phyloP scores from a whole-genome alignment of 1,140 invertebrate genomes.

The Rhagoletis pomonella region DNA sequence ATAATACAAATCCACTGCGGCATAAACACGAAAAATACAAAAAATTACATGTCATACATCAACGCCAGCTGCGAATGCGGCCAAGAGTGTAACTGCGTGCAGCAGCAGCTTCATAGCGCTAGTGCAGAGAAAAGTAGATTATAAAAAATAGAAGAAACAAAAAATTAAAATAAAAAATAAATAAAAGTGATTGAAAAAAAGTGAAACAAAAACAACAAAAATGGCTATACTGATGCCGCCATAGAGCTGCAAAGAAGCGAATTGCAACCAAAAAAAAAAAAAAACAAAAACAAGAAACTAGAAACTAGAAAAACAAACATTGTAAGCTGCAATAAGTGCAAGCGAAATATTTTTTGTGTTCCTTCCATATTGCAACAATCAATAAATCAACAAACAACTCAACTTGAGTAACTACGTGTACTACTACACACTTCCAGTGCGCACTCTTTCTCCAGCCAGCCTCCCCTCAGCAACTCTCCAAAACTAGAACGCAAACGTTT shows the following conservation, averaged over 20 bases:
- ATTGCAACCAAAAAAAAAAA: neutral
- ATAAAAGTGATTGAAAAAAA: neutral
- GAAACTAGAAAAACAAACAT: neutral
- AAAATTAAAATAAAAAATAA: neutral
- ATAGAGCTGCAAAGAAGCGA: too few relatives aligned
- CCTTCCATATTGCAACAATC: neutral
- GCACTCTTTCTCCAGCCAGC: neutral
- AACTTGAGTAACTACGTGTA: neutral
- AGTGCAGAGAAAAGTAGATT: neutral
- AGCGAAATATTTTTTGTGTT: neutral
- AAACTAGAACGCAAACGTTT: neutral
- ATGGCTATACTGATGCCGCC: neutral
- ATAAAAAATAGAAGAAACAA: neutral
- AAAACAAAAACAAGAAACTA: neutral
- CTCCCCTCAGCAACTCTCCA: constrained; percentile 26
- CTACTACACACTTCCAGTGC: neutral
- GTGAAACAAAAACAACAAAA: neutral
- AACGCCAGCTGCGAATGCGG: neutral
- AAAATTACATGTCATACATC: neutral
- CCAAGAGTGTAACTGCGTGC: neutral
- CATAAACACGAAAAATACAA: neutral
- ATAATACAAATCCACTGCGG: neutral
- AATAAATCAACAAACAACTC: constrained; percentile 8
- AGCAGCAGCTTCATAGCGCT: neutral
- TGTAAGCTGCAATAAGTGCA: neutral